These are phyloP conservation scores for Synaphobranchus kaupii DNA, from an alignment of 2,797 vertebrate species.

Conservation along the genomic window DNA sequence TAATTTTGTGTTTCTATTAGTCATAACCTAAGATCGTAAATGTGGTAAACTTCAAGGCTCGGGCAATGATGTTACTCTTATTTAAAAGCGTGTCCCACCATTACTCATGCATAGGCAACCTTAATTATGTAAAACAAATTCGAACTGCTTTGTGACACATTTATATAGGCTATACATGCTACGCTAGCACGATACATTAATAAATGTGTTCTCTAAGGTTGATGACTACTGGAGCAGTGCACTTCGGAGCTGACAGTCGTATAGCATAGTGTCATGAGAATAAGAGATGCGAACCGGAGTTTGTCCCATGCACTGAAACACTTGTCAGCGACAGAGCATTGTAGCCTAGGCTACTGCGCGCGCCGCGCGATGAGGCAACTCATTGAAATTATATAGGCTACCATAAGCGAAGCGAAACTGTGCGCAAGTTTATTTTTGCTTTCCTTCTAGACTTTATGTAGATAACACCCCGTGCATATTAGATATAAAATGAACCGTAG, in stretches of 20 bases:
- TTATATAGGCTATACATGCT: not conserved
- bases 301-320: too few species aligned
- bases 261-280: not conserved
- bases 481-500: not conserved
- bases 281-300: too few species aligned
- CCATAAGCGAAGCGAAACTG: not conserved
- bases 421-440: not conserved
- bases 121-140: not conserved
- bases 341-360: not conserved
- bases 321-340: not conserved
- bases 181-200: not conserved
- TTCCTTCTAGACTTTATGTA: too few species aligned
- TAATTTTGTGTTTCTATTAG: not conserved
- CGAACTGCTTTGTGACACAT: not conserved
- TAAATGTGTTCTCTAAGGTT: not conserved
- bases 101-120: not conserved
- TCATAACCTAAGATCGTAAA: not conserved
- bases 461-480: not conserved
- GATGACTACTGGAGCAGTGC: not conserved
- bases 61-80: not conserved
- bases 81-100: not conserved
- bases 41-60: not conserved
- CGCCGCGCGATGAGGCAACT: not conserved
- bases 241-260: not conserved
- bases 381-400: not conserved